Percentiles rank a stretch among this genome's conserved stretches.
These are phyloP conservation scores for Thermophis baileyi DNA, from an alignment of 2,113 vertebrate genomes.

Conservation along the genomic window DNA sequence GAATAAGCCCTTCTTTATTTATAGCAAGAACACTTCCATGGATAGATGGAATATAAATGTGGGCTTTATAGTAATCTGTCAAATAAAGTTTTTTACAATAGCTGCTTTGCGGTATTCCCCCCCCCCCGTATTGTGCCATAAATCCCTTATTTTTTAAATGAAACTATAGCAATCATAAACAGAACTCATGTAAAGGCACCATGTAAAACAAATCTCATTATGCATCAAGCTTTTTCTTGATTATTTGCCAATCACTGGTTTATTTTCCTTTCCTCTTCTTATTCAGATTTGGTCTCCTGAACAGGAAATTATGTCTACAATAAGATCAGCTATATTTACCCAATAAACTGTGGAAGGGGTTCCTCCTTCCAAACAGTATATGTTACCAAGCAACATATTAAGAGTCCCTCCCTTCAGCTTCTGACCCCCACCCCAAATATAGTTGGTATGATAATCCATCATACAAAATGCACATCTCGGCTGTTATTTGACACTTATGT, in stretches of 20 bases:
- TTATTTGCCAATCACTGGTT: not conserved
- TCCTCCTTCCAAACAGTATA: not conserved
- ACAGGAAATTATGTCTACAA: not conserved
- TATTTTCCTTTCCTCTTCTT: not conserved
- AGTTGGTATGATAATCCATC: not conserved
- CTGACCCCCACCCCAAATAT: not conserved
- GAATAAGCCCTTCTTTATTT: not conserved
- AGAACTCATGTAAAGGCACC: too few species aligned
- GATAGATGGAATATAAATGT: not conserved
- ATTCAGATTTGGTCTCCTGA: constrained; percentile 12
- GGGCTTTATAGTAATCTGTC: not conserved
- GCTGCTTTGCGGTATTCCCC: not conserved
- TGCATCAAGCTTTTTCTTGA: not conserved
- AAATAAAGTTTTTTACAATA: not conserved
- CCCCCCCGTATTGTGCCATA: not conserved
- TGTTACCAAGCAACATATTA: constrained; percentile 24
- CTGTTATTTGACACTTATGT: not conserved
- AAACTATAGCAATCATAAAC: not conserved
- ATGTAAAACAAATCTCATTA: not conserved
- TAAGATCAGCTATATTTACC: constrained; percentile 10
- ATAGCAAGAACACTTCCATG: not conserved
- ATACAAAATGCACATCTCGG: not conserved
- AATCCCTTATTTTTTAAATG: not conserved
- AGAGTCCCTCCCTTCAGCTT: not conserved
- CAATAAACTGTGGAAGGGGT: not conserved